phyloP scores from a whole-genome alignment of 2,113 vertebrate genomes.

The Trichechus manatus region DNA sequence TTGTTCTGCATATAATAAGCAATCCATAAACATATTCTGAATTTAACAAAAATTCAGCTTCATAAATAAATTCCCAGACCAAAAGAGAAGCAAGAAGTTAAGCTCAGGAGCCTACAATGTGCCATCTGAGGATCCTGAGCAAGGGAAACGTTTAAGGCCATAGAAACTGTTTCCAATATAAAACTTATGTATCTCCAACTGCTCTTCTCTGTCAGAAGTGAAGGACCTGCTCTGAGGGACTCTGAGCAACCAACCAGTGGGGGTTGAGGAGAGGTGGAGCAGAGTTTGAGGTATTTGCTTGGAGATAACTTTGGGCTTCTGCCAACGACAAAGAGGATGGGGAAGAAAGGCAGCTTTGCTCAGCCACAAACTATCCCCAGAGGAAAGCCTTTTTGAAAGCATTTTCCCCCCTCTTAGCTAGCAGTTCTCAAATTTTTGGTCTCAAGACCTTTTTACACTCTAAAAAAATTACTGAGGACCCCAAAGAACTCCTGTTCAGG shows the following conservation, averaged over 20 bases:
- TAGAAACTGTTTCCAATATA: background rate
- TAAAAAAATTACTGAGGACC: background rate
- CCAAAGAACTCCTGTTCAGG: no score
- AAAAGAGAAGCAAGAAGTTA: background rate
- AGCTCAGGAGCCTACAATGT: background rate
- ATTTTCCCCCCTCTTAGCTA: background rate
- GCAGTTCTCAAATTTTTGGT: background rate
- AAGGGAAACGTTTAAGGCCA: background rate
- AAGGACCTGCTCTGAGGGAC: background rate
- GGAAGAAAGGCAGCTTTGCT: background rate
- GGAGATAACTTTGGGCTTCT: background rate
- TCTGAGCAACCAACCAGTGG: background rate
- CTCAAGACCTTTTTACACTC: background rate
- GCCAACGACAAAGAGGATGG: background rate
- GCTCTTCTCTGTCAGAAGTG: background rate
- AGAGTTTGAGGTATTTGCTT: background rate
- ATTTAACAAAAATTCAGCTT: constrained; percentile 32
- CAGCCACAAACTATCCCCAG: background rate
- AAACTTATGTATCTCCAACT: background rate
- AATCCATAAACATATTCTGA: constrained; percentile 12
- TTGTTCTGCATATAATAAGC: background rate
- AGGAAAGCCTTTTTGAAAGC: background rate
- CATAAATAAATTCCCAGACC: constrained; percentile 12
- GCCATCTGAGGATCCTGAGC: background rate
- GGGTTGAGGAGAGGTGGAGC: background rate